Conservation (phyloP, 2,113 vertebrate genomes). For the Pollimyrus isidori region DNA sequence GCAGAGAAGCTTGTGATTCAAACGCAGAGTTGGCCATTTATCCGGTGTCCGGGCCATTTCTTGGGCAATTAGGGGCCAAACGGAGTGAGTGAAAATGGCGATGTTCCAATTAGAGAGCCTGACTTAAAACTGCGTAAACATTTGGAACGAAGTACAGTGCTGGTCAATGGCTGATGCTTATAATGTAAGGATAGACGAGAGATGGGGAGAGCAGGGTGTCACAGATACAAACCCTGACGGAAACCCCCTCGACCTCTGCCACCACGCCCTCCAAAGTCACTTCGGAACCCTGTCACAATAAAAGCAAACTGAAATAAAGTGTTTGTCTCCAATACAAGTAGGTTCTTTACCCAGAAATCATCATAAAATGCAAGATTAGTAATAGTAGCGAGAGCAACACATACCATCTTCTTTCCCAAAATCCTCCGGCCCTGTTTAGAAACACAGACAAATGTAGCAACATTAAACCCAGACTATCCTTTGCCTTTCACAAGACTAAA, state of each 20-base stretch:
- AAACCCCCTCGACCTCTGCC: slow-evolving; percentile 26
- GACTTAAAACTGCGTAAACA: neutral
- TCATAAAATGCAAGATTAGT: neutral
- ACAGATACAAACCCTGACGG: slow-evolving; percentile 33
- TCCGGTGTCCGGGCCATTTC: neutral
- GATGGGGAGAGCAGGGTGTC: neutral
- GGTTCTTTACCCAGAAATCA: neutral
- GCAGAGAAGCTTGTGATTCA: neutral
- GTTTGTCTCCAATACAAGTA: neutral
- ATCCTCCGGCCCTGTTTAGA: neutral
- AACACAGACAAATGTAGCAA: neutral
- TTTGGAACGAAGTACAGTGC: neutral
- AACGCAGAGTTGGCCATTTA: neutral
- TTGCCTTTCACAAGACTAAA: neutral
- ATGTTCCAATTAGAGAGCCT: neutral
- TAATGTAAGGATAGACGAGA: neutral
- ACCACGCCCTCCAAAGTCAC: slow-evolving; percentile 33
- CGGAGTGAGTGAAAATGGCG: neutral
- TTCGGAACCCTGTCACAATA: slow-evolving; percentile 24
- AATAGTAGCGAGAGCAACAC: neutral
- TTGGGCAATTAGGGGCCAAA: neutral
- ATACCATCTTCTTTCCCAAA: slow-evolving; percentile 27
- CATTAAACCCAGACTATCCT: neutral
- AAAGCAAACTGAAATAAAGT: neutral
- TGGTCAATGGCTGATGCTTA: neutral